Conservation (phyloP, 2,888 invertebrate genomes). For the Lymantria monacha region DNA sequence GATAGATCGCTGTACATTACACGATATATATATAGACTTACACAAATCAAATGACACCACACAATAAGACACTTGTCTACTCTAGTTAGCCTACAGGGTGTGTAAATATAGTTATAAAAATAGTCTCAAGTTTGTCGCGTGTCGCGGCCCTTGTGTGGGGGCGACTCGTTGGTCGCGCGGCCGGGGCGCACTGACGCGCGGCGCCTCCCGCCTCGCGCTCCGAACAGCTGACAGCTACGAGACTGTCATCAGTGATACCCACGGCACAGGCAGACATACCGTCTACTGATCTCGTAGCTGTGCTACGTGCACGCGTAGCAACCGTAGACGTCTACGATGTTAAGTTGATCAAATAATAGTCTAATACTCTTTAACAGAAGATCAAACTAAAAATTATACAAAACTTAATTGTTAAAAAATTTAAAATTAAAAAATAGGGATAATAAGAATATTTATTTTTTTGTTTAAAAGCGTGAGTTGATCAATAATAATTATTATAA, state of each 20-base stretch:
- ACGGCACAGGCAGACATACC: constrained; percentile 2
- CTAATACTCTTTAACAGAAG: too few species aligned
- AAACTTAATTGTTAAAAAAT: too few species aligned
- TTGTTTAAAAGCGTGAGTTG: too few species aligned
- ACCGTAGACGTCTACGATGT: not conserved
- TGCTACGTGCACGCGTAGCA: too few species aligned
- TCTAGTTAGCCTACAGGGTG: constrained; percentile 35
- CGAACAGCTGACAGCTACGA: constrained; percentile 9
- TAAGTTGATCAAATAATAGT: too few species aligned
- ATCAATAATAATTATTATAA: too few species aligned
- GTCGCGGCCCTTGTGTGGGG: constrained; percentile 5
- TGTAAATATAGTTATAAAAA: constrained; percentile 37
- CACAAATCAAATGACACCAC: constrained; percentile 34
- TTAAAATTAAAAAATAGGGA: too few species aligned
- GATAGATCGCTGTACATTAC: not conserved
- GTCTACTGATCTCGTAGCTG: not conserved
- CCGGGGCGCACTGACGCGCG: constrained; percentile 30
- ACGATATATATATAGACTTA: constrained; percentile 13
- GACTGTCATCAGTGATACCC: constrained; percentile 3
- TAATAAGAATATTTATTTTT: too few species aligned
- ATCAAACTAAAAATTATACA: too few species aligned
- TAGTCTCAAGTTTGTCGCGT: constrained; percentile 32
- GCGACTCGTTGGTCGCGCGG: constrained; percentile 31
- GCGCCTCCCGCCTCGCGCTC: not conserved
- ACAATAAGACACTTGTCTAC: constrained; percentile 35